Base-by-base conservation (phyloP, 2,888 invertebrate species). In the Drosophila quasianomalipes region DNA sequence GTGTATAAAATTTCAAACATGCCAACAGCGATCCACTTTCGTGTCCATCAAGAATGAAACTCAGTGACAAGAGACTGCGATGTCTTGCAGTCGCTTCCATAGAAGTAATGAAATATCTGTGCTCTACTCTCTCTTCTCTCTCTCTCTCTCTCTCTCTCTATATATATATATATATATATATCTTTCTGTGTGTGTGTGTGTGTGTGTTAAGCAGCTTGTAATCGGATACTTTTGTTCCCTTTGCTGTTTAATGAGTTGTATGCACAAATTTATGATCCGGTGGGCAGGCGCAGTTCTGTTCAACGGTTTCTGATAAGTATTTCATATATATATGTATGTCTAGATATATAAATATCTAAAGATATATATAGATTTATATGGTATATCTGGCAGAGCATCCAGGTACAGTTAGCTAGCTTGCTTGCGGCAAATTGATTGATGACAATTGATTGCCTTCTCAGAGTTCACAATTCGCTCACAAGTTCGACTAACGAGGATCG, bases 191-290 rank as follows among this genome's bases (percentile, higher is more conserved):
- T 39, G 28, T 47, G 49, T 26, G 31, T 47, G 49, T 26, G 31
- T 64, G 14, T 53, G 54, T 64, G 53, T 30, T 28, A 51, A 51
- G 35, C 41, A 26, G 16, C 22, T 33, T 51, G 87, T 82, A 91
- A 91, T 85, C 80, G 75, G 89, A 91, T 90, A 91, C 80, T 89
- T 90, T 90, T 89, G 85, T 86, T 82, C 82, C 84, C 84, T 82
- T 85, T 76, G 74, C 76, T 91, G 91, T 76, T 84, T 90, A 91
- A 91, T 91, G 91, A 91, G 90, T 89, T 91, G 88, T 80, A 87
- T 91, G 90, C 91, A 91, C 91, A 84, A 91, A 89, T 91, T 91
- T 89, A 90, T 91, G 89, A 86, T 89, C 86, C 84, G 91, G 84
- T 91, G 81, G 82, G 81, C 89, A 89, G 86, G 82, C 89, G 83